phyloP scores from a whole-genome alignment of 64 coral and sea anemone genomes.

The Pocillopora verrucosa region DNA sequence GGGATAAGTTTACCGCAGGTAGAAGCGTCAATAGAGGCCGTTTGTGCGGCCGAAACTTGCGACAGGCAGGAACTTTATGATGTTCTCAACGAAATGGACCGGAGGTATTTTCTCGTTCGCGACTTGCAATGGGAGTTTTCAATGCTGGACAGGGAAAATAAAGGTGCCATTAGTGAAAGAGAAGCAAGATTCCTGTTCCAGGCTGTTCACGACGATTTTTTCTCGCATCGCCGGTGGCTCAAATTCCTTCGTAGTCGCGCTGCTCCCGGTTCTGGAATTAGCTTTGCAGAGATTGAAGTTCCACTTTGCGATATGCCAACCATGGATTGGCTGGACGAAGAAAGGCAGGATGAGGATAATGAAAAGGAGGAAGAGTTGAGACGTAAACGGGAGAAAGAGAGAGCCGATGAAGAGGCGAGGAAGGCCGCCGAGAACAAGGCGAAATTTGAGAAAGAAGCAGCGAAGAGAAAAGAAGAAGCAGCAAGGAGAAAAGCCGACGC shows the following conservation, averaged over 20 bases:
- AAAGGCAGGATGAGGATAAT: slow-evolving; percentile 85
- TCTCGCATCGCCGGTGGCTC: slow-evolving; percentile 81
- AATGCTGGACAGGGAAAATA: slow-evolving; percentile 91
- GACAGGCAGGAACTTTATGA: slow-evolving; percentile 88
- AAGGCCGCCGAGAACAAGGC: slow-evolving; percentile 73
- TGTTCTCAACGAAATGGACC: slow-evolving; percentile 99
- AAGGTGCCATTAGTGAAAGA: slow-evolving; percentile 86
- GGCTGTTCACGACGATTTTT: slow-evolving; percentile 95
- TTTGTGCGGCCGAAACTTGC: slow-evolving; percentile 89
- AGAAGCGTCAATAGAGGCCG: slow-evolving; percentile 72
- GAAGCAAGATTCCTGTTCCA: slow-evolving; percentile 95
- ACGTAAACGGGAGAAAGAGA: slow-evolving; percentile 80
- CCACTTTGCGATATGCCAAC: slow-evolving; percentile 94
- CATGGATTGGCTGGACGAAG: slow-evolving; percentile 89
- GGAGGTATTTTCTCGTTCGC: slow-evolving; percentile 89
- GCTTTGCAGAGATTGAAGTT: slow-evolving; percentile 99
- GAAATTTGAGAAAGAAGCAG: slow-evolving; percentile 71
- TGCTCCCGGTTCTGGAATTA: slow-evolving; percentile 86
- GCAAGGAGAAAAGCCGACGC: slow-evolving; percentile 56
- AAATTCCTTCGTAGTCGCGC: slow-evolving; percentile 92
- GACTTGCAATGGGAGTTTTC: slow-evolving; percentile 97
- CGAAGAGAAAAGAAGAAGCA: slow-evolving; percentile 67
- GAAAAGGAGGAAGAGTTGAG: slow-evolving; percentile 67
- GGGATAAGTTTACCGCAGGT: slow-evolving; percentile 90
- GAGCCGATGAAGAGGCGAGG: slow-evolving; percentile 71